Evolutionary conservation across 2,888 invertebrate genomes (phyloP).

Genomic region (Adelphocoris suturalis): DNA sequence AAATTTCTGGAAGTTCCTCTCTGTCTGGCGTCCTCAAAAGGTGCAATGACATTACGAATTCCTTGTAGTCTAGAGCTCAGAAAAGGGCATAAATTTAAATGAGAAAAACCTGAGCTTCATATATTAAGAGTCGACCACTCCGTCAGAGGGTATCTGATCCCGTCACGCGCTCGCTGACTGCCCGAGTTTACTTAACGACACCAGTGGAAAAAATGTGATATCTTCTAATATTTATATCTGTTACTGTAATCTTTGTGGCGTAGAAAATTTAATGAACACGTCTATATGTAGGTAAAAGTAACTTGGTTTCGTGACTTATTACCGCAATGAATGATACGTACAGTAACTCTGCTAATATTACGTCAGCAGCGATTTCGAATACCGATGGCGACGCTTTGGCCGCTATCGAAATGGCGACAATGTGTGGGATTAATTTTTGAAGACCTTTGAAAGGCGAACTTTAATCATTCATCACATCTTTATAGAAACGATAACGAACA

Average conservation of each 20-base stretch:
- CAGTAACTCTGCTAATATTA: too few species aligned
- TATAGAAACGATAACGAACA: too few species aligned
- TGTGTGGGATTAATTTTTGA: too few species aligned
- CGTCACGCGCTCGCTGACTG: constrained; percentile 24
- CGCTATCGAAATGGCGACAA: too few species aligned
- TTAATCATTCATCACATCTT: too few species aligned
- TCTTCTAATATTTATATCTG: too few species aligned
- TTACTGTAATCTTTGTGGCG: constrained; percentile 19
- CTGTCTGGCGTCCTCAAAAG: background rate
- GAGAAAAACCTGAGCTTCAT: background rate
- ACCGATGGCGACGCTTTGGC: too few species aligned
- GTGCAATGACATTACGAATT: constrained; percentile 15
- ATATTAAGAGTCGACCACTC: background rate
- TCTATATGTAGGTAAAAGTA: too few species aligned
- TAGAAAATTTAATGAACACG: background rate
- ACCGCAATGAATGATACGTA: too few species aligned
- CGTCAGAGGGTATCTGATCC: constrained; percentile 14
- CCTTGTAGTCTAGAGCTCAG: background rate
- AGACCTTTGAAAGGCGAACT: too few species aligned
- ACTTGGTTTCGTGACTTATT: too few species aligned
- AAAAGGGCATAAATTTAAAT: constrained; percentile 17
- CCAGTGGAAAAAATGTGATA: background rate
- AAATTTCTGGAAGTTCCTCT: background rate
- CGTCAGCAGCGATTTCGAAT: too few species aligned
- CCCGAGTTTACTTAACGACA: background rate